phyloP scores from a whole-genome alignment of 2,888 invertebrate genomes.

The Aproaerema taeniolella region DNA sequence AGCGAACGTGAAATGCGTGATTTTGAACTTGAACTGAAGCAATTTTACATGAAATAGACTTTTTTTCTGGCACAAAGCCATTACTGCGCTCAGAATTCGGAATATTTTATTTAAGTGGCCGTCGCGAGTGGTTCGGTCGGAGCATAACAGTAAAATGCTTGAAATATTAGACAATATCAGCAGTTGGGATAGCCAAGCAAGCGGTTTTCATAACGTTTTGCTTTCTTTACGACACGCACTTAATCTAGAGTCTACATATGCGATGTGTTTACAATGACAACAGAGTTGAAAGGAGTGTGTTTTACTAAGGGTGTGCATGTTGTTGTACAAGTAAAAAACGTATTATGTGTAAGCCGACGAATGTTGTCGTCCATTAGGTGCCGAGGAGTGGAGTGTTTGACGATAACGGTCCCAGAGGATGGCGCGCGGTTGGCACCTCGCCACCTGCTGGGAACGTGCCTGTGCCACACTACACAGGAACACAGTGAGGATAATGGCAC shows the following conservation, averaged over 20 bases:
- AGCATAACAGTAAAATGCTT: constrained; percentile 11
- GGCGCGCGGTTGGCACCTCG: constrained; percentile 43
- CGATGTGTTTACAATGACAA: constrained; percentile 1
- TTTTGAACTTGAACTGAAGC: constrained; percentile 17
- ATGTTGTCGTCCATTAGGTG: constrained; percentile 38
- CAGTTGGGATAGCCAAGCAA: no score
- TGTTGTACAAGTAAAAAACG: no score
- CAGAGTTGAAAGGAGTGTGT: no score
- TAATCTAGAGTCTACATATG: no score
- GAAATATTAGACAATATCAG: constrained; percentile 7
- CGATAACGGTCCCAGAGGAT: constrained; percentile 39
- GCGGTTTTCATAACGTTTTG: no score
- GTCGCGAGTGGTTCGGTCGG: constrained; percentile 18
- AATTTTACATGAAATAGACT: constrained; percentile 2
- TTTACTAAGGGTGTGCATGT: no score
- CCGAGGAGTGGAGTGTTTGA: constrained; percentile 33
- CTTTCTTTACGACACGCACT: constrained; percentile 5
- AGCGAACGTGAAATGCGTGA: constrained; percentile 10
- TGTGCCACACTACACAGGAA: no score
- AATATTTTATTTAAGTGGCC: constrained; percentile 25
- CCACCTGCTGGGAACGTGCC: constrained; percentile 37
- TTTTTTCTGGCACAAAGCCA: constrained; percentile 25
- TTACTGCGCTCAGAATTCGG: constrained; percentile 19
- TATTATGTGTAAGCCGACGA: constrained; percentile 26
- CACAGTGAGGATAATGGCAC: no score